A percentile compares a stretch with the other conserved stretches of the same genome.
Evolutionary conservation across 2,113 vertebrate species (phyloP).

Genomic region (Lota lota): DNA sequence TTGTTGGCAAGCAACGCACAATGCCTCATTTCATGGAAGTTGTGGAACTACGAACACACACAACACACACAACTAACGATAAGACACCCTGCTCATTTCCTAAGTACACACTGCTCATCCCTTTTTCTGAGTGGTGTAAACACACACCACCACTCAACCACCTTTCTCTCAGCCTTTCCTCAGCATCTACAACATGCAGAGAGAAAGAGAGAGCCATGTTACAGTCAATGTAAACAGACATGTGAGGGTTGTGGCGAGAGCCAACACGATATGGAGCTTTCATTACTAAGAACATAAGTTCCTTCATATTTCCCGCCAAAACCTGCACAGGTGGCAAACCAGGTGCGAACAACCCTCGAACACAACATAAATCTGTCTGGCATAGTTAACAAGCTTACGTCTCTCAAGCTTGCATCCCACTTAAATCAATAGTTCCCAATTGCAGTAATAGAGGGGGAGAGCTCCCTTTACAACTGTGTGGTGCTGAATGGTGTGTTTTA

Average conservation of each 20-base stretch:
- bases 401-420: slow-evolving; percentile 22
- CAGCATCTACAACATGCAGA: too few relatives aligned
- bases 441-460: slow-evolving; percentile 24
- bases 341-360: neutral
- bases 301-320: slow-evolving; percentile 2
- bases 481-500: slow-evolving; percentile 42
- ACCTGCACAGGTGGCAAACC: too few relatives aligned
- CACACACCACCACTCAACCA: too few relatives aligned
- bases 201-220: too few relatives aligned
- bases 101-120: too few relatives aligned
- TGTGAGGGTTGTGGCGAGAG: too few relatives aligned
- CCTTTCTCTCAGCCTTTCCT: too few relatives aligned
- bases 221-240: too few relatives aligned
- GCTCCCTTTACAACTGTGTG: slow-evolving; percentile 25
- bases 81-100: too few relatives aligned
- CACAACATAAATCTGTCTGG: slow-evolving; percentile 9
- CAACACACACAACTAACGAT: neutral
- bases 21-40: slow-evolving; percentile 90
- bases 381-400: neutral
- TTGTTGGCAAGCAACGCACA: slow-evolving; percentile 91
- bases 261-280: too few relatives aligned
- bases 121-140: too few relatives aligned
- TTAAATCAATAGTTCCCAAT: slow-evolving; percentile 21
- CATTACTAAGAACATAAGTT: too few relatives aligned
- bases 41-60: slow-evolving; percentile 81